Evolutionary conservation across 2,888 invertebrate genomes (phyloP), one percentile per base, ranked within the genome.

Genomic region (Eueremaeus valkanovi): DNA sequence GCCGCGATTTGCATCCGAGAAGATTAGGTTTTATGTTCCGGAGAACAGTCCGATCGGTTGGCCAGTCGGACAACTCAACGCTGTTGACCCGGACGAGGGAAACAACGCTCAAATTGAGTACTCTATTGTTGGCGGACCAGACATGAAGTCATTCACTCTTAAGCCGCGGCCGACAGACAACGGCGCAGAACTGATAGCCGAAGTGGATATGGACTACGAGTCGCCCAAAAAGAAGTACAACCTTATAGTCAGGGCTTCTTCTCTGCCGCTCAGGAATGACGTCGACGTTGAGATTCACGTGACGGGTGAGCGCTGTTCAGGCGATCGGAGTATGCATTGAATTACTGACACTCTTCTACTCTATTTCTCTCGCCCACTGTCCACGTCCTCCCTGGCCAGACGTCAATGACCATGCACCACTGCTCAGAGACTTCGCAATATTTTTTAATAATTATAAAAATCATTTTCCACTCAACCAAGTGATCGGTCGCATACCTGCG

Each of bases 21-120:
- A 91, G 82, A 90, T 98, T 18, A 89, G 90, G 0, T 88, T 96
- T 51, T 93, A 92, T 82, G 90, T 98, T 5, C 87, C 93, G 0
- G 98, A 99, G 85, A 98, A 99, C 83, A 94, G 94, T n/a, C 96
- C 97, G 0, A 89, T 95, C 0, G 97, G 95, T 0, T 93, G 95
- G 0, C 91, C 92, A 0, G 93, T 98, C 0, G 96, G 95, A 0
- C 91, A 92, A 81, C 90, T 97, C 75, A 88, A 90, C 81, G 93
- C 96, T 0, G 90, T 89, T 80, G 96, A 97, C 84, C 93, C 95
- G 0, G 96, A 97, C 81, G 93, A 94, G 82, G 95, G 94, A 0
- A 88, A 89, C 0, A 95, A 96, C 83, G 93, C 95, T 0, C 89
- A 91, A 0, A 92, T 98, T 0, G 92, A 93, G 81, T 99, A 98